Percentiles rank a stretch among this genome's conserved stretches.
Evolutionary conservation across 2,797 vertebrate species (phyloP).

Genomic region (Gallinago solitaria): DNA sequence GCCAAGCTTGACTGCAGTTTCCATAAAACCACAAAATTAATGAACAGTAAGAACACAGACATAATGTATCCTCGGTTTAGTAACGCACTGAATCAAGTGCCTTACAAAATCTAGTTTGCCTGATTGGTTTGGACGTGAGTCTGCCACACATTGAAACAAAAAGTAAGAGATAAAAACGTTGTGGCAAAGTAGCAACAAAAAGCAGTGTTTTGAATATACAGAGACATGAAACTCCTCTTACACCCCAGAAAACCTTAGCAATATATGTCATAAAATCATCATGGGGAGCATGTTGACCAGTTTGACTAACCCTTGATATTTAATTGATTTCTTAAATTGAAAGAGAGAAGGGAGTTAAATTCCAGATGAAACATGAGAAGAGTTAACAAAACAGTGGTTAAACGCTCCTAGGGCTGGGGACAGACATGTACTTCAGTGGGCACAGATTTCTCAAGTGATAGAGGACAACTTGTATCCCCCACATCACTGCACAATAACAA

Average conservation of each 20-base stretch:
- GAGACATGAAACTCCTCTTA: background rate
- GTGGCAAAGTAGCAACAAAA: background rate
- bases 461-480: background rate
- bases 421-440: background rate
- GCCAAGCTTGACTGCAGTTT: background rate
- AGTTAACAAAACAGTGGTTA: background rate
- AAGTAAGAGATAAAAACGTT: background rate
- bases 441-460: background rate
- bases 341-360: background rate
- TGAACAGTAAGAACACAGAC: slow-evolving; percentile 32
- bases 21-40: background rate
- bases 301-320: background rate
- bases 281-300: background rate
- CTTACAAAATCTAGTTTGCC: background rate
- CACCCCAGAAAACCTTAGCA: background rate
- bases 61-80: background rate
- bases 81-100: background rate
- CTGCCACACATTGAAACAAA: background rate
- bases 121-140: background rate
- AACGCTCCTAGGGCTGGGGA: background rate
- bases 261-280: background rate
- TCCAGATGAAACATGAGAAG: background rate
- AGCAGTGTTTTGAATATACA: background rate
- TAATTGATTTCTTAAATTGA: background rate
- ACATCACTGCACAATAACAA: background rate